Base-by-base conservation (phyloP, 2,888 invertebrate species). In the Lithosia quadra region DNA sequence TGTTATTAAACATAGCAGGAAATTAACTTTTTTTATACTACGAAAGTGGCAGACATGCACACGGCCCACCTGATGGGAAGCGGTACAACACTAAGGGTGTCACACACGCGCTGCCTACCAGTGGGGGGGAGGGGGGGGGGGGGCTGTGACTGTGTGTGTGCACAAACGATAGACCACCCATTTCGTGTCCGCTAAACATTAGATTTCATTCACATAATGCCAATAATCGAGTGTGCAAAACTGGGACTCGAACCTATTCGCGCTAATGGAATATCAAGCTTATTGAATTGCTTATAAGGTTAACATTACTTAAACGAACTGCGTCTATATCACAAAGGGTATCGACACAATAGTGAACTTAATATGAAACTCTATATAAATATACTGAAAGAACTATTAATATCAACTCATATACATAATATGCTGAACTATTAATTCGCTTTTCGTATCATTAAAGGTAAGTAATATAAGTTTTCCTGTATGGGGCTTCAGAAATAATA, bases 261-360 rank as follows among this genome's bases (percentile, higher is more conserved):
- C 43, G 18, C 49, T 49, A 49, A 49, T 49, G n/a, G 49, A 18
- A n/a, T 49, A 49, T 49, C n/a, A 49, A 49, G 49, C 49, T 60
- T 15, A 60, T 36, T 60, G 36, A 60, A 60, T 22, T 60, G 22
- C 22, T 60, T 22, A 39, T 36, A 21, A 15, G 9, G 22, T 22
- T 39, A 60, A 39, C 3, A 22, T 15, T 39, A 39, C 22, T 15
- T 21, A 34, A 15, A 36, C 36, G 28, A 49, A 49, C 49, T 49
- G 49, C 9, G n/a, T 62, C 13, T n/a, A 33, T 33, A 28, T 8
- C 7, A 62, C 13, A 49, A n/a, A 62, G 28, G 43, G 43, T 62
- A 7, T n/a, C n/a, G 24, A 49, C 11, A 24, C 39, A 62, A 28
- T 49, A 33, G 43, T 0, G 18, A 43, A 7, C 13, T 43, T n/a